Conservation (phyloP, 2,888 invertebrate species). For the Liodrosophila aerea region DNA sequence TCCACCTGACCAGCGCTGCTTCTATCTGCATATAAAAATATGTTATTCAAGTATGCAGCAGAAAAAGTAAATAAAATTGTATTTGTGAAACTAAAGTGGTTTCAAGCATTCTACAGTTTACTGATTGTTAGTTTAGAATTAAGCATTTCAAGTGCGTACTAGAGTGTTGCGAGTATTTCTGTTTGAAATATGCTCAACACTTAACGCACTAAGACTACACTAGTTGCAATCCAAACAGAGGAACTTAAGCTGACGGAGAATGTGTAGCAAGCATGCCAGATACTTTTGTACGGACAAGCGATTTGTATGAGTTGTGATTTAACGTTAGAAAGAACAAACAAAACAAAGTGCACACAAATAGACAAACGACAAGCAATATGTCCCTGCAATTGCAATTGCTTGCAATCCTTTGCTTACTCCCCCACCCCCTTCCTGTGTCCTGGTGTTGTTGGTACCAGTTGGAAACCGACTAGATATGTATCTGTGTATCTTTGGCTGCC, state of each 20-base stretch:
- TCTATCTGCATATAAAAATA: too few species aligned
- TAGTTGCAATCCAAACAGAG: too few species aligned
- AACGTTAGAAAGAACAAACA: neutral
- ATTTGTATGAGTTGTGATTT: slow-evolving; percentile 8
- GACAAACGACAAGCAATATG: neutral
- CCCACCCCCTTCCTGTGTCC: neutral
- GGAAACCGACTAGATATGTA: slow-evolving; percentile 6
- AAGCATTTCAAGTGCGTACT: too few species aligned
- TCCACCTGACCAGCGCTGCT: too few species aligned
- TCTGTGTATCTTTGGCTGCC: slow-evolving; percentile 23
- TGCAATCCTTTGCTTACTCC: slow-evolving; percentile 27
- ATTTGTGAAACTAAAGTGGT: too few species aligned
- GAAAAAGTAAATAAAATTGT: too few species aligned
- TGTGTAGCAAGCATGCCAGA: neutral
- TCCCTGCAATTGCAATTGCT: slow-evolving; percentile 9
- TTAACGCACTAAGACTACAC: slow-evolving; percentile 2
- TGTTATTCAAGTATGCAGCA: too few species aligned
- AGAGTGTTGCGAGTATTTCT: neutral
- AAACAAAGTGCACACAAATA: slow-evolving; percentile 4
- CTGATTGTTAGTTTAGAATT: too few species aligned
- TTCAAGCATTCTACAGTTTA: too few species aligned
- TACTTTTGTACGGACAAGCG: neutral
- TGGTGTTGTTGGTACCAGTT: neutral
- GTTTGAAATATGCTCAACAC: slow-evolving; percentile 1
- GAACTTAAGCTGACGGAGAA: slow-evolving; percentile 1